Evolutionary conservation across 2,888 invertebrate species (phyloP).

Genomic region (Catocala fraxini): DNA sequence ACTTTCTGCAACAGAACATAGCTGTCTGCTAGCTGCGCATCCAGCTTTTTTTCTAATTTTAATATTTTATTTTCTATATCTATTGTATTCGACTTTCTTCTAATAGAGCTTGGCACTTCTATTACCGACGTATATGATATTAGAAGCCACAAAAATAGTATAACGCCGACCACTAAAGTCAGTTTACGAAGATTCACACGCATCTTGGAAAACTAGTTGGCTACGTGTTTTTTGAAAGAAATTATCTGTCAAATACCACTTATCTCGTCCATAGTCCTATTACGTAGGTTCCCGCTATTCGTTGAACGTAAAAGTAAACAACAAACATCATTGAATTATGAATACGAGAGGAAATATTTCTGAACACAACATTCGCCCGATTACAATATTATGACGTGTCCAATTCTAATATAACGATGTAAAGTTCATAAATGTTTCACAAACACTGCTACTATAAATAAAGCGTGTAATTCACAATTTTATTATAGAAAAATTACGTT

Average conservation of each 20-base stretch:
- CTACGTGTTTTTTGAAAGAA: conserved; percentile 22
- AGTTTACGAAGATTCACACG: conserved; percentile 75
- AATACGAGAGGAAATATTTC: conserved; percentile 23
- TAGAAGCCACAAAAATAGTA: conserved; percentile 69
- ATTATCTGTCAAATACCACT: conserved; percentile 24
- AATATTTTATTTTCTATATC: conserved; percentile 66
- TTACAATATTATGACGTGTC: conserved; percentile 9
- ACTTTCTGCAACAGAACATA: conserved; percentile 64
- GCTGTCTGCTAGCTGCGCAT: conserved; percentile 67
- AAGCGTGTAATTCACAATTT: conserved; percentile 30
- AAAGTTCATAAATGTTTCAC: conserved; percentile 22
- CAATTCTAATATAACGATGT: conserved; percentile 5
- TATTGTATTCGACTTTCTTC: conserved; percentile 39
- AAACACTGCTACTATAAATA: conserved; percentile 32
- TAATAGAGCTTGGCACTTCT: conserved; percentile 56
- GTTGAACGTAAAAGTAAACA: conserved; percentile 41
- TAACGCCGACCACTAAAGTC: conserved; percentile 54
- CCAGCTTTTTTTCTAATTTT: conserved; percentile 63
- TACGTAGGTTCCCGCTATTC: conserved; percentile 27
- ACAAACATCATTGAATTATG: conserved; percentile 41
- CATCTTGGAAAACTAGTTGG: conserved; percentile 61
- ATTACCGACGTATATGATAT: conserved; percentile 66
- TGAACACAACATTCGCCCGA: conserved; percentile 17
- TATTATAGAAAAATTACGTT: conserved; percentile 38
- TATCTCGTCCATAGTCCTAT: conserved; percentile 35